Evolutionary conservation across 2,113 vertebrate species (phyloP).

Genomic region (Ctenomys sociabilis): DNA sequence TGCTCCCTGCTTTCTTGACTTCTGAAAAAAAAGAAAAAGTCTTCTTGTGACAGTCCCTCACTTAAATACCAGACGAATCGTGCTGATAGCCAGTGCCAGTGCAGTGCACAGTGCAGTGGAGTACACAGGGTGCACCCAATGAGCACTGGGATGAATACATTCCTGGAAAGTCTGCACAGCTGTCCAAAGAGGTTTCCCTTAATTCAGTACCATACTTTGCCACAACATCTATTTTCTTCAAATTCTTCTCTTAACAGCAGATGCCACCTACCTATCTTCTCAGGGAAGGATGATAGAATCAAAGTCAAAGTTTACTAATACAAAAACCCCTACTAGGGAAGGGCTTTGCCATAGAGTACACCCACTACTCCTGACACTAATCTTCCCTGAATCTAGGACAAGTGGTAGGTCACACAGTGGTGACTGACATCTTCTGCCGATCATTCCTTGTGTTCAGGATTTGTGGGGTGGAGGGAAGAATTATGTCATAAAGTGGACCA

Average conservation of each 20-base stretch:
- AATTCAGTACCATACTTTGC: not conserved
- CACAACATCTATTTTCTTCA: not conserved
- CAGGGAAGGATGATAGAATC: not conserved
- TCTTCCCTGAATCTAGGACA: not conserved
- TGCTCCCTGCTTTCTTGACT: not conserved
- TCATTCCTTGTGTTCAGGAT: constrained; percentile 6
- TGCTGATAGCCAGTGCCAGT: not conserved
- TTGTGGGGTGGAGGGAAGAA: not conserved
- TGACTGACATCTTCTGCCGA: not conserved
- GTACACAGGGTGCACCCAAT: not conserved
- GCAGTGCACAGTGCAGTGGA: too few relatives aligned
- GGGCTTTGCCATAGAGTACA: not conserved
- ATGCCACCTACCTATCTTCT: not conserved
- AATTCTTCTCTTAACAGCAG: not conserved
- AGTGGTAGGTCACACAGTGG: not conserved
- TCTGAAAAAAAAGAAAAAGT: not conserved
- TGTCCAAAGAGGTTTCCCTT: not conserved
- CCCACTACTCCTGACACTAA: not conserved
- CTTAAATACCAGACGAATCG: not conserved
- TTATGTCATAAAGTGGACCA: not conserved
- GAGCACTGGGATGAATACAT: not conserved
- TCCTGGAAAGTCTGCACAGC: not conserved
- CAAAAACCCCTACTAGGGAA: not conserved
- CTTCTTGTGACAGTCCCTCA: not conserved
- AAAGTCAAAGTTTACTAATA: not conserved